Evolutionary conservation across 2,113 vertebrate genomes (phyloP).

Genomic region (Hemiprocne comata): DNA sequence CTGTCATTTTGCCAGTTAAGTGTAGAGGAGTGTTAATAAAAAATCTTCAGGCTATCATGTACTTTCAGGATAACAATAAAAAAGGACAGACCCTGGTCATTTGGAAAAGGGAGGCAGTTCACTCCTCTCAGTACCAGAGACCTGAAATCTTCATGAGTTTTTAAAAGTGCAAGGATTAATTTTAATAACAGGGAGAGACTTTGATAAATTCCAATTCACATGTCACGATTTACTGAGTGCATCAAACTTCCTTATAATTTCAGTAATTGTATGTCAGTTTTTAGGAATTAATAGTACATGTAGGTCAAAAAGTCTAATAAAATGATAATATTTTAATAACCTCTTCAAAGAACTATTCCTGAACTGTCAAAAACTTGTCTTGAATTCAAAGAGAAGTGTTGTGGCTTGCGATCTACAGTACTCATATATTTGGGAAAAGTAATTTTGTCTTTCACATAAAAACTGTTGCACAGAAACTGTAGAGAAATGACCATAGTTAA

Average conservation of each 20-base stretch:
- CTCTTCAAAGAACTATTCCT: background rate
- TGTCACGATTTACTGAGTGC: background rate
- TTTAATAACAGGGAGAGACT: background rate
- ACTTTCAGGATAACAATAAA: background rate
- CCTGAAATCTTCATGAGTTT: background rate
- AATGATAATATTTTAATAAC: background rate
- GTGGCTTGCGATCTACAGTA: background rate
- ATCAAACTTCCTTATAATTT: background rate
- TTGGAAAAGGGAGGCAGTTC: background rate
- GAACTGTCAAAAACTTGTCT: background rate
- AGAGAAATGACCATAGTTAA: background rate
- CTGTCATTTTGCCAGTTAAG: background rate
- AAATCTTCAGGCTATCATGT: background rate
- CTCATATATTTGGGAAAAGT: background rate
- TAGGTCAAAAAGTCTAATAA: background rate
- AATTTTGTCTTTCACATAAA: background rate
- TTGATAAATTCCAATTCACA: background rate
- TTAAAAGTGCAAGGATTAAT: background rate
- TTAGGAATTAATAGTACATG: background rate
- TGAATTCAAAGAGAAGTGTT: background rate
- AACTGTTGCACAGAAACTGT: background rate
- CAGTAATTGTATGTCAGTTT: background rate
- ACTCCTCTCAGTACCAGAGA: background rate
- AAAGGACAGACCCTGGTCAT: background rate
- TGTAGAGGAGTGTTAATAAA: background rate